Evolutionary conservation across 53 echinoderm and acorn worm genomes (phyloP).

Genomic region (Echinarachnius parma): DNA sequence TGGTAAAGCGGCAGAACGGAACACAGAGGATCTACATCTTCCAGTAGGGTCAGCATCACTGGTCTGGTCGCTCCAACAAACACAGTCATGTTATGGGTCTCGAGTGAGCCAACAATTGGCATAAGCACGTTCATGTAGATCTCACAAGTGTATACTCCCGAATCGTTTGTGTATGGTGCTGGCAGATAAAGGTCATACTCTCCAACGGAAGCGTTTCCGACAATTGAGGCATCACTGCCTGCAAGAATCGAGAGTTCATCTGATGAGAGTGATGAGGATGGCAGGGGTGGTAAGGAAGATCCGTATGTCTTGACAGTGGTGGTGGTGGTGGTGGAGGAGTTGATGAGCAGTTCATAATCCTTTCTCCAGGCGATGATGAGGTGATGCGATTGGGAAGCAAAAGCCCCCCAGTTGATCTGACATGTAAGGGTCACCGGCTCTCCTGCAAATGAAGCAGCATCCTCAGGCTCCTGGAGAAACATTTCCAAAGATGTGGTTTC

Average conservation of each 20-base stretch:
- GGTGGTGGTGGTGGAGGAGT: background rate
- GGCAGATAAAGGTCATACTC: slow-evolving; percentile 11
- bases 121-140: slow-evolving; percentile 7
- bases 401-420: slow-evolving; percentile 13
- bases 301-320: too few relatives aligned
- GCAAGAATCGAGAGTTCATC: background rate
- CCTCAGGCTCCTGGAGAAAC: slow-evolving; percentile 20
- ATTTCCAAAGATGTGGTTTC: slow-evolving; percentile 2
- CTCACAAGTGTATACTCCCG: slow-evolving; percentile 15
- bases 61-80: slow-evolving; percentile 13
- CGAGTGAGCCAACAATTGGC: background rate
- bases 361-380: slow-evolving; percentile 18
- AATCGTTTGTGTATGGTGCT: background rate
- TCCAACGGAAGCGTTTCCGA: background rate
- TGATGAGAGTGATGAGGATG: background rate
- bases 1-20: background rate
- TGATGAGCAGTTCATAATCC: slow-evolving; percentile 1
- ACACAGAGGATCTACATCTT: slow-evolving; percentile 3
- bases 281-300: background rate
- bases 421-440: slow-evolving; percentile 11
- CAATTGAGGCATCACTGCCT: background rate
- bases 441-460: slow-evolving; percentile 1
- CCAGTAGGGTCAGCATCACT: background rate
- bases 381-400: background rate
- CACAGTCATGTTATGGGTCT: slow-evolving; percentile 4